Percentiles rank a stretch among this genome's conserved stretches.
These are phyloP conservation scores for Pangasius sanitwongsei DNA, from an alignment of 2,797 vertebrate genomes.

Conservation along the genomic window DNA sequence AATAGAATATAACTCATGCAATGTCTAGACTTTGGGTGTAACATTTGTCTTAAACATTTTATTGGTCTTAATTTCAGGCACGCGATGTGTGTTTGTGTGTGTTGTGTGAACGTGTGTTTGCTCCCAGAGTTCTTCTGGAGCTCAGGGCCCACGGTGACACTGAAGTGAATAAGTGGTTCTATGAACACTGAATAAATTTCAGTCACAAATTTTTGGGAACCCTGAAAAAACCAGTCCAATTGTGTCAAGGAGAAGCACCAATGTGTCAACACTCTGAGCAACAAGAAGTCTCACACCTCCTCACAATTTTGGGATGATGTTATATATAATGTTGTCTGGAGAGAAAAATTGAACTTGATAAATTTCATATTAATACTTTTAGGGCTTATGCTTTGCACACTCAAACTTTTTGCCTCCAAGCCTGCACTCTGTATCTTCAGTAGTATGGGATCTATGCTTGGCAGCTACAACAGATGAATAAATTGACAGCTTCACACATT, in stretches of 20 bases:
- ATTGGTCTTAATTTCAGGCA: neutral
- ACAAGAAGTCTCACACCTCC: neutral
- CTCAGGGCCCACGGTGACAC: neutral
- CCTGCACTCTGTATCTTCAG: neutral
- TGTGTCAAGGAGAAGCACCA: neutral
- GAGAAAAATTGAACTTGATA: neutral
- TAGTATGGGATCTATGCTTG: neutral
- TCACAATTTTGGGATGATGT: neutral
- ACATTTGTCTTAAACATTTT: neutral
- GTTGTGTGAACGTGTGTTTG: neutral
- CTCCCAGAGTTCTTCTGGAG: too few species aligned
- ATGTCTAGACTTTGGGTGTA: neutral
- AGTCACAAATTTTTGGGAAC: neutral
- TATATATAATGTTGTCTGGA: neutral
- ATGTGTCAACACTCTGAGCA: neutral
- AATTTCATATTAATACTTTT: neutral
- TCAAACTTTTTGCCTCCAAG: neutral
- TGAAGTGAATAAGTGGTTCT: neutral
- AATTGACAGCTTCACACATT: neutral
- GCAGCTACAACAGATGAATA: neutral
- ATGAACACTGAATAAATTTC: neutral
- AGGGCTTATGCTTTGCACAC: neutral
- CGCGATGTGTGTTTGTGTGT: neutral
- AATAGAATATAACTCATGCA: neutral
- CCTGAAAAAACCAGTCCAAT: neutral